A percentile compares a stretch with the other conserved stretches of the same genome.
Evolutionary conservation across 35 echinoderm and acorn worm genomes (phyloP).

Genomic region (Diadema setosum): DNA sequence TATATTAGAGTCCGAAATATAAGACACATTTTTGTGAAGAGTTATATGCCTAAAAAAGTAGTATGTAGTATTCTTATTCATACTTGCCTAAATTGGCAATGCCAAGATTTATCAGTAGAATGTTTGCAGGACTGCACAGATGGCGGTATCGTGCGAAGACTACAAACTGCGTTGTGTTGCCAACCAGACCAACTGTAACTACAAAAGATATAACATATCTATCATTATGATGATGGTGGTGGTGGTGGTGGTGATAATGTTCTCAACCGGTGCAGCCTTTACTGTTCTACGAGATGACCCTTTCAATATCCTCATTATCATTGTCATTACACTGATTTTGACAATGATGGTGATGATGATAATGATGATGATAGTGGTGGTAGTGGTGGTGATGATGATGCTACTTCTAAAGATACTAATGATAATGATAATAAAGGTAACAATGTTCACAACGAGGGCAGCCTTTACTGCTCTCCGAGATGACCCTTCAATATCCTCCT

Average conservation of each 20-base stretch:
- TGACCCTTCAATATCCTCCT: no score
- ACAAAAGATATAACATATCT: not conserved
- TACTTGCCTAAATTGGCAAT: constrained; percentile 39
- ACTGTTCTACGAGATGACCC: not conserved
- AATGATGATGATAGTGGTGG: not conserved
- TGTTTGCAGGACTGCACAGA: constrained; percentile 21
- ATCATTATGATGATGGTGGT: not conserved
- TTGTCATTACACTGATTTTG: no score
- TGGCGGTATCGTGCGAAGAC: constrained; percentile 33
- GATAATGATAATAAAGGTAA: not conserved
- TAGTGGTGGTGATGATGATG: not conserved
- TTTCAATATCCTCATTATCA: no score
- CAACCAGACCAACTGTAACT: not conserved
- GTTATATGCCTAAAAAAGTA: not conserved
- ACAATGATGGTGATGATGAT: not conserved
- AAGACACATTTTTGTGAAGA: not conserved
- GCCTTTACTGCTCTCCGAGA: no score
- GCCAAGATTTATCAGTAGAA: not conserved
- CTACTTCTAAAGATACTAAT: not conserved
- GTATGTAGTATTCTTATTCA: not conserved
- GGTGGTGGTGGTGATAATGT: not conserved
- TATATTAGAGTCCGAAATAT: not conserved
- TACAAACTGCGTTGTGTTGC: not conserved
- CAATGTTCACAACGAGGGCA: no score
- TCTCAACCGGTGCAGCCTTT: not conserved